Evolutionary conservation across 2,888 invertebrate genomes (phyloP).

Genomic region (Allacma fusca): DNA sequence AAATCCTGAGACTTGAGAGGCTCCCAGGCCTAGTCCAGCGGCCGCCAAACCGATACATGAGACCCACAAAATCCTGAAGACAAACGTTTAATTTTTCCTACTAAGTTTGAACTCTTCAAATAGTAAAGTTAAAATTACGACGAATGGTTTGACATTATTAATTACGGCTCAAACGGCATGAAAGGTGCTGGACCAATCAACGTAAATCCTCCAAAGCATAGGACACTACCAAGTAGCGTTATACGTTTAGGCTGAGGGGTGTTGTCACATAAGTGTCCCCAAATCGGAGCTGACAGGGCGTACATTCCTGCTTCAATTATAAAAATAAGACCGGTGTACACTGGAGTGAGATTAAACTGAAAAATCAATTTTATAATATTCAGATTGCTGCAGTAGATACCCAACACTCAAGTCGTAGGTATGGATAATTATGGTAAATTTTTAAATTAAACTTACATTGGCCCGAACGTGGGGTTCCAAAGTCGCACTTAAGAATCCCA

Average conservation of each 20-base stretch:
- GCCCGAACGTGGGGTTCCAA: conserved; percentile 68
- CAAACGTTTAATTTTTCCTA: too few species aligned
- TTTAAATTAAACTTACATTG: conserved; percentile 62
- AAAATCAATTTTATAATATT: too few species aligned
- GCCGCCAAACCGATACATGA: conserved; percentile 76
- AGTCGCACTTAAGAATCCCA: conserved; percentile 69
- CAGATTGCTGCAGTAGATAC: too few species aligned
- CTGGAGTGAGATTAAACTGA: conserved; percentile 75
- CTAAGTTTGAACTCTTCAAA: too few species aligned
- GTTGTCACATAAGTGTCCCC: conserved; percentile 83
- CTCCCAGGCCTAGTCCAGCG: conserved; percentile 85
- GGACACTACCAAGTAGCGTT: conserved; percentile 73
- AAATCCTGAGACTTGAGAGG: conserved; percentile 85
- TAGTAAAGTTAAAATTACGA: too few species aligned
- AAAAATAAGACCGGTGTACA: conserved; percentile 80
- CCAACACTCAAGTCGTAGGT: too few species aligned
- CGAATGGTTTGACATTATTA: too few species aligned
- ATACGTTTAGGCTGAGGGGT: conserved; percentile 74
- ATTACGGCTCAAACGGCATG: conserved; percentile 71
- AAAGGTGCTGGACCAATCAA: conserved; percentile 84
- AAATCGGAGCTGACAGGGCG: conserved; percentile 78
- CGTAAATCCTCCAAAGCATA: conserved; percentile 75
- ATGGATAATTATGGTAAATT: too few species aligned
- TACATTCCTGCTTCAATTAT: conserved; percentile 84
- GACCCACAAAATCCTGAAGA: conserved; percentile 68